Evolutionary conservation across 2,797 vertebrate genomes (phyloP), one percentile per base, ranked within the genome.

Genomic region (Macroramphosus scolopax): DNA sequence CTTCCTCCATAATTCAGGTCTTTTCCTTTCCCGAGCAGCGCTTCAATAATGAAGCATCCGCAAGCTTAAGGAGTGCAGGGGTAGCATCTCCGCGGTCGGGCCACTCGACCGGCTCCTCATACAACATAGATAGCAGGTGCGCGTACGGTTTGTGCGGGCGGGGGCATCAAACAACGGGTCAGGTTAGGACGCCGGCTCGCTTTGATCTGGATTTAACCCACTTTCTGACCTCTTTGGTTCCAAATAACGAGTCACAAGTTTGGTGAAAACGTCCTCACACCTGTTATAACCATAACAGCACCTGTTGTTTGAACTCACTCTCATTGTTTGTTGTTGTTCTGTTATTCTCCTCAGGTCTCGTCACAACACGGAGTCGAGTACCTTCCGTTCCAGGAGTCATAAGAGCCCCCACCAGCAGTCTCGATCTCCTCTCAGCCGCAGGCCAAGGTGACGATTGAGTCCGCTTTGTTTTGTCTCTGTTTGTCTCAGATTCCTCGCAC

Each of bases 391-490:
- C 77, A 89, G 75, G 84, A 84, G 82, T 68, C 87, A 90, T 72
- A 92, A 88, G 87, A 93, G 87, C 85, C 92, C 93, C 79, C 91
- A 90, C 63, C 82, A 89, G 69, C 81, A 77, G 75, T 77, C 91
- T 63, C 91, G 88, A 72, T 97, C 94, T 25, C 92, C 92, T 51
- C 92, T 81, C 70, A 87, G 87, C 86, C 92, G 90, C 76, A 92
- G 93, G 90, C 91, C 93, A 89, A 96, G 95, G 95, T 98, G 88
- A 83, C 54, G 59, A 36, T 59, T 72, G n/a, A n/a, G n/a, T n/a
- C n/a, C n/a, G n/a, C n/a, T n/a, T n/a, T n/a, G n/a, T n/a, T n/a
- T n/a, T n/a, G n/a, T n/a, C n/a, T n/a, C n/a, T n/a, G n/a, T n/a
- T n/a, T n/a, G n/a, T n/a, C n/a, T n/a, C n/a, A n/a, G n/a, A n/a